Conservation (phyloP, 2,797 vertebrate species). For the Cyprinella venusta region DNA sequence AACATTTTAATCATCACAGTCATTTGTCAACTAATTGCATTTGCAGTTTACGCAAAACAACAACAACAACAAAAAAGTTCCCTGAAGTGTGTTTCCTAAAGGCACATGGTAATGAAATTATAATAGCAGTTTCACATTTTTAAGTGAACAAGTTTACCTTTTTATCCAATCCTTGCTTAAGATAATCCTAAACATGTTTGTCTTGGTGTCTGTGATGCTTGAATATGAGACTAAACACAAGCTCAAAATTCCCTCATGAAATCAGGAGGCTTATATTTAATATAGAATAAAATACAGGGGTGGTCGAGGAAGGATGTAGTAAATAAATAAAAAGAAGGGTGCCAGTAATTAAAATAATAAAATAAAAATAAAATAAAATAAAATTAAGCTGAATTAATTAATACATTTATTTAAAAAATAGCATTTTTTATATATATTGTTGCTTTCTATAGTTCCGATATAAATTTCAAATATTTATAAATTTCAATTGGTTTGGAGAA, state of each 20-base stretch:
- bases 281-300: background rate
- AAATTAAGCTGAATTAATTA: too few species aligned
- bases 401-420: too few species aligned
- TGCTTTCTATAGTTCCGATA: too few species aligned
- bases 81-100: slow-evolving; percentile 17
- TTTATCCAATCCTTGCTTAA: background rate
- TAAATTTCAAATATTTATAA: background rate
- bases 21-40: slow-evolving; percentile 24
- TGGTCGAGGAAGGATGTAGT: background rate
- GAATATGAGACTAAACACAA: background rate
- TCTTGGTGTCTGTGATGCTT: background rate
- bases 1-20: slow-evolving; percentile 24
- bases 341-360: background rate
- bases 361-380: background rate
- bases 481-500: background rate
- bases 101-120: background rate
- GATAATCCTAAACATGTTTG: background rate
- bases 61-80: background rate
- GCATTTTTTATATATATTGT: too few species aligned
- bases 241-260: background rate
- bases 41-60: background rate
- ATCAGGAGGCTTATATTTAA: background rate
- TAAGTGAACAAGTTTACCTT: background rate
- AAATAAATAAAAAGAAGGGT: background rate
- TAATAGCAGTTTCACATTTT: background rate